Base-by-base conservation (phyloP, 2,888 invertebrate species). In the Pediacus dermestoides region DNA sequence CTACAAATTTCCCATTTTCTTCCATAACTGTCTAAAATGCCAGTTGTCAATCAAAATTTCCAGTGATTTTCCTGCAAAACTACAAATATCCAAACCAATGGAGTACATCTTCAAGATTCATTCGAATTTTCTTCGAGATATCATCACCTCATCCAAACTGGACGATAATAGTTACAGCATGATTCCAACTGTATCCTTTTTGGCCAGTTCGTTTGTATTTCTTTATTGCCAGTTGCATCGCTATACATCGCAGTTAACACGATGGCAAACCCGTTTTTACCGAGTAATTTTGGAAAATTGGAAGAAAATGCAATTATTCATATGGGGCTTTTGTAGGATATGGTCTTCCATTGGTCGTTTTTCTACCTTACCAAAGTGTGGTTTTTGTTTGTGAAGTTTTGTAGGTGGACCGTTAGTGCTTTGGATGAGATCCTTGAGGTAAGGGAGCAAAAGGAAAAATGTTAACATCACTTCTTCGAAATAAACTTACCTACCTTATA, bases 311-410 rank as follows among this genome's bases (percentile, higher is more conserved):
- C 8, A n/a, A 11, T 10, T 9, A 8, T 1, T 8, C 10, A 14
- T 11, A 30, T 22, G 7, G 16, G 15, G 3, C 22, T 3, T 44
- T 57, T 49, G 35, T 40, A 66, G 66, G 59, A 63, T 36, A 30
- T 61, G 4, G 49, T 59, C 9, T 62, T 66, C 35, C 66, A 66
- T 33, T 66, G 65, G 61, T 50, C 56, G 2, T 66, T 55, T 36
- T 66, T 64, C 43, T 65, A 64, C 31, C 42, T 57, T 2, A 50
- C 55, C 16, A 43, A 63, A 42, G 37, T 64, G 25, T 66, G 66
- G 66, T 59, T 62, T 30, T 35, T 61, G 12, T 44, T 62, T 15
- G 30, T 65, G 31, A 60, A 58, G 42, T 44, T 43, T 9, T 53
- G 49, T 30, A 53, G 44, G 40, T 49, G 50, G 39, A 28, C 46